Evolutionary conservation across 1,140 invertebrate genomes (phyloP).

Genomic region (Cotesia chilonis): DNA sequence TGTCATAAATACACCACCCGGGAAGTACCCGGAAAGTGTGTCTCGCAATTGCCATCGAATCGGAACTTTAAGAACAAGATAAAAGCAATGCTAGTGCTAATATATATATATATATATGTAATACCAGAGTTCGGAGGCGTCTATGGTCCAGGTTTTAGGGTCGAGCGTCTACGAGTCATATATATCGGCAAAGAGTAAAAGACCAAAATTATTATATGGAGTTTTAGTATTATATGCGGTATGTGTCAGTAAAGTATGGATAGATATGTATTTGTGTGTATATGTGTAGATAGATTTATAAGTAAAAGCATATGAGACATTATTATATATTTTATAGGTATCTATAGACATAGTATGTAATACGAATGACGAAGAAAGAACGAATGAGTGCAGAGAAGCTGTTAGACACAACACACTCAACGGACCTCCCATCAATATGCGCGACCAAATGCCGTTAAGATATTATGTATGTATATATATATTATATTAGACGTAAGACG

Average conservation of each 20-base stretch:
- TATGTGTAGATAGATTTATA: not conserved
- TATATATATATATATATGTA: no score
- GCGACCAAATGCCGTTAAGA: conserved; percentile 58
- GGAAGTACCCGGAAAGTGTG: conserved; percentile 1
- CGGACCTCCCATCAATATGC: conserved; percentile 62
- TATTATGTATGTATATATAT: conserved; percentile 35
- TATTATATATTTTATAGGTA: no score
- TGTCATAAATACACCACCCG: conserved; percentile 7
- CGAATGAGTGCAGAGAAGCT: conserved; percentile 39
- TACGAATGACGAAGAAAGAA: conserved; percentile 38
- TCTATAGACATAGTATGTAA: not conserved
- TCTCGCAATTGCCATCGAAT: not conserved
- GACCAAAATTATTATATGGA: not conserved
- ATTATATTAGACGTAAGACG: no score
- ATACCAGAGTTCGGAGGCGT: not conserved
- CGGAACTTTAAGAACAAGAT: not conserved
- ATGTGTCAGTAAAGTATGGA: not conserved
- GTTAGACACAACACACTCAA: conserved; percentile 63
- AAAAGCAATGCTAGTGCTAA: not conserved
- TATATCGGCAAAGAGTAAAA: no score
- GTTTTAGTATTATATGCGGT: not conserved
- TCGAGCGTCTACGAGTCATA: no score
- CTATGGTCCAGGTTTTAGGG: no score
- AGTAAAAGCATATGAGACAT: not conserved
- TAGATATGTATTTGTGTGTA: not conserved